Conservation (phyloP, 2,797 vertebrate species). For the Sternotherus odoratus region DNA sequence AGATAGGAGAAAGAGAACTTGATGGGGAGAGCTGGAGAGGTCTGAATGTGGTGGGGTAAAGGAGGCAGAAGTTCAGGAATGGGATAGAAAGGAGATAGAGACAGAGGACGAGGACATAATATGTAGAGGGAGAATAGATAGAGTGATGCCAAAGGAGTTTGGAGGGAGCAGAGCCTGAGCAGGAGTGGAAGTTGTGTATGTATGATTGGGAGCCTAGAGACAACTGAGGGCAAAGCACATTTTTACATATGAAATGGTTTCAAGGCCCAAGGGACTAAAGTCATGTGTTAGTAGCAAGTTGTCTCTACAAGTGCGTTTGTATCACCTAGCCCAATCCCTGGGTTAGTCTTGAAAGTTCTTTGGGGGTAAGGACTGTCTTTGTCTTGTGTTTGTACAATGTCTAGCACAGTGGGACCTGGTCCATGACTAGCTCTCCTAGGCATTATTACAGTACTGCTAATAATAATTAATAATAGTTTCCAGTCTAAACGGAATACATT, state of each 20-base stretch:
- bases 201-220: neutral
- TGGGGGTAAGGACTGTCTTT: neutral
- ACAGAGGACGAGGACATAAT: neutral
- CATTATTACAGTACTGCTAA: neutral
- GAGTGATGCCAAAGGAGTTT: neutral
- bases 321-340: neutral
- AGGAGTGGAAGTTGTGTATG: neutral
- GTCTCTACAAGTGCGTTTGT: too few species aligned
- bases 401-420: neutral
- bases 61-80: neutral
- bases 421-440: too few species aligned
- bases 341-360: neutral
- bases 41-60: neutral
- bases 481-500: too few species aligned
- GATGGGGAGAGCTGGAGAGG: neutral
- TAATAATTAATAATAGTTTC: conserved; percentile 59
- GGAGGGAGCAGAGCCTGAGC: neutral
- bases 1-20: neutral
- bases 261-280: neutral
- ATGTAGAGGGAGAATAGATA: neutral
- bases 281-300: neutral
- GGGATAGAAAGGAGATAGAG: neutral
- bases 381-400: neutral
- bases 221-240: neutral
- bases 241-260: neutral